Conservation (phyloP, 2,113 vertebrate species). For the Jaculus jaculus region DNA sequence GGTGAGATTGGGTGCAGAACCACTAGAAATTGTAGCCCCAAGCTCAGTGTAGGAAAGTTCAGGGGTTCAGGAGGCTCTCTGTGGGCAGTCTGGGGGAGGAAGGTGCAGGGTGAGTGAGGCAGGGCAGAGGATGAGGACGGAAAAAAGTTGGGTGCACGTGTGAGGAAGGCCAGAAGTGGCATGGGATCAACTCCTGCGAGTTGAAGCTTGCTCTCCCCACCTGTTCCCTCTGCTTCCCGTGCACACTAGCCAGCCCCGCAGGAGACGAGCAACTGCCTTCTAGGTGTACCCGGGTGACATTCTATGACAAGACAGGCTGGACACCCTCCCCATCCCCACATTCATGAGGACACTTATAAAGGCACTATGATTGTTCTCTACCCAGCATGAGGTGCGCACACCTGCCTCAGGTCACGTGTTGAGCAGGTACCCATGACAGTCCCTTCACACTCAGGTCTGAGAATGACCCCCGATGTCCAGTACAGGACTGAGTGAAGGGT, state of each 20-base stretch:
- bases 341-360: not conserved
- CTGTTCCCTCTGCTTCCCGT: too few species aligned
- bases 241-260: not conserved
- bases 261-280: not conserved
- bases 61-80: rapidly evolving
- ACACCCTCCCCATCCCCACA: not conserved
- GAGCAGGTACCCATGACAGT: not conserved
- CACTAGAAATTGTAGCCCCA: not conserved
- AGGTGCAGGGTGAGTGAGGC: rapidly evolving
- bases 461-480: not conserved
- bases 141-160: not conserved
- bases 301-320: too few species aligned
- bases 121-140: not conserved
- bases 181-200: not conserved
- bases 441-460: not conserved
- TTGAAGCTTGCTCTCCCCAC: too few species aligned
- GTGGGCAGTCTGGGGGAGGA: not conserved
- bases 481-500: too few species aligned
- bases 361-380: too few species aligned
- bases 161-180: too few species aligned
- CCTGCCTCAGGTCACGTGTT: not conserved
- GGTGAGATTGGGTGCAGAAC: rapidly evolving
- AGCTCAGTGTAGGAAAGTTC: not conserved
- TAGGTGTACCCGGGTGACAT: not conserved
- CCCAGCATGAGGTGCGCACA: too few species aligned